Evolutionary conservation across 1,140 invertebrate species (phyloP).

Genomic region (Agrilus planipennis): DNA sequence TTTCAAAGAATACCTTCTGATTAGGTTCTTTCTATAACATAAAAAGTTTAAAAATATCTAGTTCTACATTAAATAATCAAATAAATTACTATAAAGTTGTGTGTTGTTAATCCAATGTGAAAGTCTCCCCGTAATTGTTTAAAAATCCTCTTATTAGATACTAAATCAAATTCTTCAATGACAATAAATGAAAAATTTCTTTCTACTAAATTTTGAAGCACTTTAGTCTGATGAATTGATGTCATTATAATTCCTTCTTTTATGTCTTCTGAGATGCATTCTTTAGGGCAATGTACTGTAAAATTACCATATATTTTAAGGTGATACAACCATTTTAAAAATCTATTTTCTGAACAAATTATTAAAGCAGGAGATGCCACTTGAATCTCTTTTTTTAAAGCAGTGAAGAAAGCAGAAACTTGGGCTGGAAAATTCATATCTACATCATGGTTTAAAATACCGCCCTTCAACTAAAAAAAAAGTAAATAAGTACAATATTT

Average conservation of each 20-base stretch:
- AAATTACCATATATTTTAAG: slow-evolving; percentile 14
- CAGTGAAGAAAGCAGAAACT: slow-evolving; percentile 19
- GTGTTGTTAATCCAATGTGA: slow-evolving; percentile 23
- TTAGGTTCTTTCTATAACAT: slow-evolving; percentile 20
- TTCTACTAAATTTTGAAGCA: slow-evolving; percentile 11
- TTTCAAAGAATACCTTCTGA: slow-evolving; percentile 25
- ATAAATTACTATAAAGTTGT: slow-evolving; percentile 24
- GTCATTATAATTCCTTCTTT: background rate
- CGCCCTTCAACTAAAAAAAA: slow-evolving; percentile 16
- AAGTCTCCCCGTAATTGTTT: slow-evolving; percentile 20
- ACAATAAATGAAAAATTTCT: slow-evolving; percentile 16
- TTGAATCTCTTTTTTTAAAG: slow-evolving; percentile 8
- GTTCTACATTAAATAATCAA: background rate
- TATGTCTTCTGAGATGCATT: background rate
- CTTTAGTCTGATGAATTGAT: slow-evolving; percentile 1
- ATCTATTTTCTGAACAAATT: slow-evolving; percentile 14
- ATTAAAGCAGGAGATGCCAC: slow-evolving; percentile 14
- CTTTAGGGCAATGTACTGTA: slow-evolving; percentile 1
- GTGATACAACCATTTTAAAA: slow-evolving; percentile 22
- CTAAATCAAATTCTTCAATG: slow-evolving; percentile 23
- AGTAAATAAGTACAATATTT: background rate
- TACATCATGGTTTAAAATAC: slow-evolving; percentile 24
- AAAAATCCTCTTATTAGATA: slow-evolving; percentile 20
- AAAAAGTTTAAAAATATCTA: background rate
- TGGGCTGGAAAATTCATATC: slow-evolving; percentile 23